Base-by-base conservation (phyloP, 1,140 invertebrate species). In the Leptinotarsa defecta region DNA sequence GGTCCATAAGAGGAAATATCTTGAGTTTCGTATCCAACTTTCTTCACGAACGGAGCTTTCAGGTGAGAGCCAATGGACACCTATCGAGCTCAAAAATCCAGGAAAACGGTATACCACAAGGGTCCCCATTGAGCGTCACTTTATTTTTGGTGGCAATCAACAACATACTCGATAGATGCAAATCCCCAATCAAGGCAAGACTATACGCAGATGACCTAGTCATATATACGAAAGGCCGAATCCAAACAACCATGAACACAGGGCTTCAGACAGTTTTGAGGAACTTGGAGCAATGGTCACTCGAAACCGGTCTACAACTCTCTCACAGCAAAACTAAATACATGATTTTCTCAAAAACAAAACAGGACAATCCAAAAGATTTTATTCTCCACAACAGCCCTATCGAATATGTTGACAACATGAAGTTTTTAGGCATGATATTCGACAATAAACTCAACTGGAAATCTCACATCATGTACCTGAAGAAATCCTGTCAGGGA, bases 51-150 rank as follows among this genome's bases (percentile, higher is more conserved):
- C 20, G 49, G 4, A 63, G 63, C 24, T 73, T 73, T 34, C 49
- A 49, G 24, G 71, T 73, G n/a, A 34, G 49, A 63, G 34, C 20
- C 15, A 49, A 49, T 27, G 52, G 63, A 6, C 5, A n/a, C 64
- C n/a, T 64, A 8, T 73, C 52, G 11, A n/a, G 49, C 49, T 4
- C 13, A 52, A n/a, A 17, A 24, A 24, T n/a, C 2, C 63, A 48
- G 19, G 73, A 80, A 73, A 81, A 82, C 64, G 81, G 78, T 27
- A 48, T 81, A 0, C 80, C 81, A 22, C 77, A 81, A 75, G 81
- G 78, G 1, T 81, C 78, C 3, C 74, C 76, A 6, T 19, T 81
- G 3, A 82, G 79, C 63, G 78, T 78, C 1, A 75, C 74, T 4
- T 17, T 81, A 13, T 82, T 82, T 70, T 52, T 79, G 13, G 22